phyloP scores from a whole-genome alignment of 2,888 invertebrate genomes.

The Alloscopus bannaensis region DNA sequence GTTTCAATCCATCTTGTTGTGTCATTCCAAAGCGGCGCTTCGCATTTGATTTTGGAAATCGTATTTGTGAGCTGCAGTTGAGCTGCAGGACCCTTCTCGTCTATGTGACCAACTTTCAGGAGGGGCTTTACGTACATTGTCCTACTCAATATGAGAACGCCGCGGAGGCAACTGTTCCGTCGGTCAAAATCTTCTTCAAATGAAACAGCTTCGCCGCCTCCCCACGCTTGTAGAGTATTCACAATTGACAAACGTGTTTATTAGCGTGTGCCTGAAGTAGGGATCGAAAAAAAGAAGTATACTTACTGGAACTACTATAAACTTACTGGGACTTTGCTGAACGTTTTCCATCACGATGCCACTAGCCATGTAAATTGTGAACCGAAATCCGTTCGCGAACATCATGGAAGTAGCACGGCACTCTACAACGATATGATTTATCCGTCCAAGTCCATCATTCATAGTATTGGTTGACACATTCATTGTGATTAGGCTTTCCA shows the following conservation, averaged over 20 bases:
- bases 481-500: constrained; percentile 26
- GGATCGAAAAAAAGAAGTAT: neutral
- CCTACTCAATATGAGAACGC: neutral
- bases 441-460: neutral
- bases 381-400: constrained; percentile 25
- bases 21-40: constrained; percentile 38
- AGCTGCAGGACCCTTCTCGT: neutral
- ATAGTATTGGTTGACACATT: neutral
- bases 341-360: constrained; percentile 20
- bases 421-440: constrained; percentile 20
- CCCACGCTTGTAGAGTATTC: constrained; percentile 36
- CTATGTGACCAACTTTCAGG: constrained; percentile 4
- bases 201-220: neutral
- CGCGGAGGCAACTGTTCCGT: neutral
- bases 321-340: constrained; percentile 1
- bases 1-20: constrained; percentile 18
- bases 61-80: constrained; percentile 8
- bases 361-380: constrained; percentile 6
- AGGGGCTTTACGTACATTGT: constrained; percentile 8
- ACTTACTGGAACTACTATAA: neutral
- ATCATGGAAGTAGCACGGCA: constrained; percentile 27
- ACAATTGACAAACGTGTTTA: no score
- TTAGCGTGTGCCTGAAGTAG: no score
- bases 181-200: constrained; percentile 11
- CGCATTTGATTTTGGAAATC: constrained; percentile 17